Evolutionary conservation across 2,113 vertebrate genomes (phyloP).

Genomic region (Hippocampus abdominalis): DNA sequence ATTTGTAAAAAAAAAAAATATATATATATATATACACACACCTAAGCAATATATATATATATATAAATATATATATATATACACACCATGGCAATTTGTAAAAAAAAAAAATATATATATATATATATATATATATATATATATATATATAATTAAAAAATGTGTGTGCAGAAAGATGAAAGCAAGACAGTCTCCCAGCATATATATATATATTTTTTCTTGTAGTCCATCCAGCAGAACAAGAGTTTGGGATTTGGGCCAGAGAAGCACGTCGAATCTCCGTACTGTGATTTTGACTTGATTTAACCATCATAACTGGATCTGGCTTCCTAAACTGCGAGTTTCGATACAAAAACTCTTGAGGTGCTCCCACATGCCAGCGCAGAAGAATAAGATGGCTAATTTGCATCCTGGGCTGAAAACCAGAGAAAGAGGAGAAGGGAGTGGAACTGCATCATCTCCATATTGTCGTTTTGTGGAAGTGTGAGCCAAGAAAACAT

Average conservation of each 20-base stretch:
- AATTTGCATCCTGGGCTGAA: conserved; percentile 7
- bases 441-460: conserved; percentile 18
- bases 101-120: no score
- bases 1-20: no score
- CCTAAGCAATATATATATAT: no score
- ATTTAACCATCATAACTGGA: conserved; percentile 38
- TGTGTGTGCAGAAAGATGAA: no score
- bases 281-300: conserved; percentile 47
- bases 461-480: conserved; percentile 14
- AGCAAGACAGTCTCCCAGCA: no score
- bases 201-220: not conserved
- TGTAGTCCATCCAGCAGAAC: not conserved
- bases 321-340: conserved; percentile 45
- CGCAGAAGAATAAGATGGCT: conserved; percentile 5
- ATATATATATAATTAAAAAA: no score
- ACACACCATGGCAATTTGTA: no score
- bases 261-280: conserved; percentile 39
- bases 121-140: no score
- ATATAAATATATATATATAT: no score
- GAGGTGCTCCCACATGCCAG: not conserved
- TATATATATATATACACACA: no score
- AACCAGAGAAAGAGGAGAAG: conserved; percentile 18
- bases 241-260: conserved; percentile 21
- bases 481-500: conserved; percentile 7
- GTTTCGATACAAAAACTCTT: conserved; percentile 6